These are phyloP conservation scores for Caenorhabditis sulstoni DNA, from an alignment of 2,888 invertebrate species.

Conservation along the genomic window DNA sequence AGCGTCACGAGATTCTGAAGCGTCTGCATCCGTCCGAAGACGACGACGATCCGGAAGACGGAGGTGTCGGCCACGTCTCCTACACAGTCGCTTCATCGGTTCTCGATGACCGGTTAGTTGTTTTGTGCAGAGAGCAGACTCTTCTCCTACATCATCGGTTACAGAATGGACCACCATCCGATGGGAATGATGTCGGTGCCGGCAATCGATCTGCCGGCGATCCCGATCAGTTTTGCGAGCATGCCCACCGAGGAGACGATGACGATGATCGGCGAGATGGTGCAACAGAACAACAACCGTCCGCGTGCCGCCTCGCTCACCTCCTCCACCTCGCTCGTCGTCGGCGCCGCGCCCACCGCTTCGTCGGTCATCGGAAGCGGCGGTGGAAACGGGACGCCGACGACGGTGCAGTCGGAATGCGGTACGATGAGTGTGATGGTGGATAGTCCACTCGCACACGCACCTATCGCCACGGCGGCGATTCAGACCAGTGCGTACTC, in stretches of 20 bases:
- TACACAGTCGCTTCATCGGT: constrained; percentile 77
- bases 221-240: constrained; percentile 65
- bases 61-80: constrained; percentile 76
- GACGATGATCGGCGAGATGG: constrained; percentile 65
- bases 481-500: constrained; percentile 33
- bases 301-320: constrained; percentile 59
- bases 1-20: constrained; percentile 72
- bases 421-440: constrained; percentile 68
- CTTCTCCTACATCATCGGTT: not conserved
- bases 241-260: constrained; percentile 66
- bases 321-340: not conserved
- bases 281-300: constrained; percentile 28
- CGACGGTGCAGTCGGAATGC: constrained; percentile 74
- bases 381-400: not conserved
- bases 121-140: not conserved
- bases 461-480: constrained; percentile 50
- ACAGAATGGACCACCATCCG: constrained; percentile 51
- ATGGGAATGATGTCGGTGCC: constrained; percentile 40
- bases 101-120: constrained; percentile 62
- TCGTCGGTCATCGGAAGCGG: not conserved
- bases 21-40: constrained; percentile 60
- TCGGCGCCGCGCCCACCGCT: not conserved
- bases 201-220: constrained; percentile 71
- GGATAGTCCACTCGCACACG: constrained; percentile 52
- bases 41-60: constrained; percentile 64